These are phyloP conservation scores for Orchestia grillus DNA, from an alignment of 1,140 invertebrate species.

Conservation along the genomic window DNA sequence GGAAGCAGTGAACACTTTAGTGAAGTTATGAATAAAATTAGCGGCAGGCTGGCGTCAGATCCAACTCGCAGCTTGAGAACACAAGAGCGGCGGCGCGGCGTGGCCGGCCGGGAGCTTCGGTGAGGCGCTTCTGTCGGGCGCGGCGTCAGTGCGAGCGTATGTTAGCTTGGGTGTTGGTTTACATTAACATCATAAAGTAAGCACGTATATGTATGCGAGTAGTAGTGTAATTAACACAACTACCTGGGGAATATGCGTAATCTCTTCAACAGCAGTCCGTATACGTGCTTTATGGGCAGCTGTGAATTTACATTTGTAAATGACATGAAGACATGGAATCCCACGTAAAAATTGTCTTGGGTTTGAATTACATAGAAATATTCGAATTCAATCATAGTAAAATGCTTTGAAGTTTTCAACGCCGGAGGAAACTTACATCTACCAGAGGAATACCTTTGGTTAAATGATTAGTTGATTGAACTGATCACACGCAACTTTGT, in stretches of 20 bases:
- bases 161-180: no score
- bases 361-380: not conserved
- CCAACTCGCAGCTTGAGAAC: no score
- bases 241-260: not conserved
- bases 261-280: no score
- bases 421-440: not conserved
- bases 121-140: no score
- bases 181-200: no score
- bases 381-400: not conserved
- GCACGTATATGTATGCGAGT: no score
- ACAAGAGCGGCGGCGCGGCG: no score
- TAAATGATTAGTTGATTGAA: not conserved
- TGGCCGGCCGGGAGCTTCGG: no score
- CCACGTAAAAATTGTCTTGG: not conserved
- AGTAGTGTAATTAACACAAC: not conserved
- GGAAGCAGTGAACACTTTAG: not conserved
- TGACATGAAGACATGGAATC: not conserved
- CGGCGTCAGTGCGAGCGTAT: no score
- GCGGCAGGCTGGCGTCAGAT: not conserved
- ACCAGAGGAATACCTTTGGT: not conserved
- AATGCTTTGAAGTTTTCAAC: not conserved
- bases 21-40: not conserved
- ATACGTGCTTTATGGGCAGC: no score
- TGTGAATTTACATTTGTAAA: not conserved
- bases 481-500: not conserved